Base-by-base conservation (phyloP, 37 sponge, comb jelly and placozoan genomes). In the Agelas oroides region DNA sequence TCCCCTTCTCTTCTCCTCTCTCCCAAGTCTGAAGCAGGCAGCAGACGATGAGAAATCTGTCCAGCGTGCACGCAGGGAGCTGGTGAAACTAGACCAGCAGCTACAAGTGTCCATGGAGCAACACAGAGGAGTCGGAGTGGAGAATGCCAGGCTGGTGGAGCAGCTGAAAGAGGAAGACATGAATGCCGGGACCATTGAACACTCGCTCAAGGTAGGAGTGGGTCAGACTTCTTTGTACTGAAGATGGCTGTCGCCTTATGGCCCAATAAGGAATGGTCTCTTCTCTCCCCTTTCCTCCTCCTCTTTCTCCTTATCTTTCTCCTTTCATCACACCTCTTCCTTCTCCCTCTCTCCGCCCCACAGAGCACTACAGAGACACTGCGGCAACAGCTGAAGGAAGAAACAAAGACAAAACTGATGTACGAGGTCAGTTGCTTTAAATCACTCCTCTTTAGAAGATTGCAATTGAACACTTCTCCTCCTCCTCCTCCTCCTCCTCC, bases 81-180 rank as follows among this genome's bases (percentile, higher is more conserved):
- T 89, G 19, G 77, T 61, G 25, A 76, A 52, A 35, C 60, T 89
- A 34, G 89, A 83, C 56, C n/a, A 77, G 21, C 89, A 89, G 35
- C 28, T 77, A 2, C 60, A 56, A 8, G 69, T 84, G 31, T 41
- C 65, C 2, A 56, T 27, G 28, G 38, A 58, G 37, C 84, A 61
- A 15, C 36, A 36, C 23, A 21, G 17, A 33, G 17, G 65, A 70
- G 52, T 71, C 18, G 27, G 63, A 21, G 82, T 52, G 1, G 78
- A 83, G 41, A 73, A 89, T 46, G 18, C 6, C 71, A 33, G 35
- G 1, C 1, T 78, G 46, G 14, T 40, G 57, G 84, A 83, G 37
- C 27, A 74, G 59, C 24, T 76, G 20, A 53, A 36, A 27, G 12
- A 1, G 33, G 82, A 75, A n/a, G 56, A 75, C 19, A 12, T 33